Base-by-base conservation (phyloP, 2,888 invertebrate genomes). In the Andrena chrysosceles region DNA sequence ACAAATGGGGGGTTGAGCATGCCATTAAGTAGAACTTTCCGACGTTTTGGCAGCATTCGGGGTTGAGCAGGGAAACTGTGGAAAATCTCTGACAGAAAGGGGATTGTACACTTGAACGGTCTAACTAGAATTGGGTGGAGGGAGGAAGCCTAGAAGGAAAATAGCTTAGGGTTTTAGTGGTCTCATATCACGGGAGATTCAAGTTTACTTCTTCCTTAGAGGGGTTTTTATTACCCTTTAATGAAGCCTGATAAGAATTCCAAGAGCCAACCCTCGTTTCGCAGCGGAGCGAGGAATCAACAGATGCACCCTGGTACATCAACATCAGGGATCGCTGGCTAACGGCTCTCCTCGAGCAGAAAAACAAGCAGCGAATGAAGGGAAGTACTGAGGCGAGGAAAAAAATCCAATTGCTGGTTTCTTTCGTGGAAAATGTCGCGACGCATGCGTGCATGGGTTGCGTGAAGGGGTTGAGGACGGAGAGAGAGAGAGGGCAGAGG, bases 371-470 rank as follows among this genome's bases (percentile, higher is more conserved):
- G 48, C 23, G 62, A 52, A 54, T 64, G 76, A 16, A 13, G 68
- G 6, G 29, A 29, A 48, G 52, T 0, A 59, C 4, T 8, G 29
- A 13, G 26, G 35, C 5, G 48, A 16, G 35, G 54, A 35, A 78
- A 86, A 80, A 86, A 76, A 77, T 81, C 56, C 70, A 75, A 88
- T 88, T 82, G 83, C 80, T 75, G 84, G 86, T 83, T 85, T 80
- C 85, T 83, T 82, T 71, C 35, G 80, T 71, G 87, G 89, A 87
- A 91, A 92, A 92, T 91, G 90, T 90, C 89, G 88, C 77, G 84
- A 90, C 91, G 93, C 91, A 74, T 91, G 91, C 92, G 90, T 77
- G 82, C 72, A 83, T 68, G 76, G 23, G 69, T 33, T 70, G 69
- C 67, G 71, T 71, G 82, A 83, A 85, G 85, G 88, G 85, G 83